phyloP scores from a whole-genome alignment of 2,797 vertebrate species.

The Characodon lateralis region DNA sequence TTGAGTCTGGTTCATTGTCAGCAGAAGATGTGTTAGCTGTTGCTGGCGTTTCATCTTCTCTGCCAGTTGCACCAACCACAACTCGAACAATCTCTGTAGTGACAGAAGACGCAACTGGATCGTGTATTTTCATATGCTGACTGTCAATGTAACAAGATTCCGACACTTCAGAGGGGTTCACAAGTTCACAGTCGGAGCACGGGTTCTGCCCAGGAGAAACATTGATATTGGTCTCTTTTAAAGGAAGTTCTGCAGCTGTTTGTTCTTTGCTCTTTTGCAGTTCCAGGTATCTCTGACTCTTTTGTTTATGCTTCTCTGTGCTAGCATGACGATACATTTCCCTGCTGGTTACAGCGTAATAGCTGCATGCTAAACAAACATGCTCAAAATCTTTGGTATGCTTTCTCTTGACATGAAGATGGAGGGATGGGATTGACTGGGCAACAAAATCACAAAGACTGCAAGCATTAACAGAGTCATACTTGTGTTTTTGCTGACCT shows the following conservation, averaged over 20 bases:
- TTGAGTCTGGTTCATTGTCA: slow-evolving; percentile 22
- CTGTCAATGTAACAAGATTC: slow-evolving; percentile 33
- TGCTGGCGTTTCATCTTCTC: slow-evolving; percentile 36
- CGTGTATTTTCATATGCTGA: slow-evolving; percentile 23
- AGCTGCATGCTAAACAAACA: slow-evolving; percentile 94
- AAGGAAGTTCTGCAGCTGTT: slow-evolving; percentile 17
- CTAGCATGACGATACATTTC: slow-evolving; percentile 94
- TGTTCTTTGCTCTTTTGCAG: slow-evolving; percentile 35
- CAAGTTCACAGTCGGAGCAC: slow-evolving; percentile 30
- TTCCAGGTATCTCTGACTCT: slow-evolving; percentile 84
- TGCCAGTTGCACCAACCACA: slow-evolving; percentile 6
- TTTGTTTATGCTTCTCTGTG: slow-evolving; percentile 94
- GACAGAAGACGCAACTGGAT: neutral
- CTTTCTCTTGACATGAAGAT: slow-evolving; percentile 90
- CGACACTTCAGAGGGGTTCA: slow-evolving; percentile 33
- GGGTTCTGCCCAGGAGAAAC: slow-evolving; percentile 28
- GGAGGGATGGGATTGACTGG: slow-evolving; percentile 88
- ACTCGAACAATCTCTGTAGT: slow-evolving; percentile 21
- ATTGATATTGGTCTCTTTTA: slow-evolving; percentile 36
- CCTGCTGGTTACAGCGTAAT: slow-evolving; percentile 91
- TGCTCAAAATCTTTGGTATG: slow-evolving; percentile 95
- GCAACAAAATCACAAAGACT: slow-evolving; percentile 87
- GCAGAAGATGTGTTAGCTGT: slow-evolving; percentile 15
- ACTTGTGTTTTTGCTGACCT: slow-evolving; percentile 60
- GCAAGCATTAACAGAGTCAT: slow-evolving; percentile 80